Evolutionary conservation across 2,113 vertebrate genomes (phyloP).

Genomic region (Aphyosemion australe): DNA sequence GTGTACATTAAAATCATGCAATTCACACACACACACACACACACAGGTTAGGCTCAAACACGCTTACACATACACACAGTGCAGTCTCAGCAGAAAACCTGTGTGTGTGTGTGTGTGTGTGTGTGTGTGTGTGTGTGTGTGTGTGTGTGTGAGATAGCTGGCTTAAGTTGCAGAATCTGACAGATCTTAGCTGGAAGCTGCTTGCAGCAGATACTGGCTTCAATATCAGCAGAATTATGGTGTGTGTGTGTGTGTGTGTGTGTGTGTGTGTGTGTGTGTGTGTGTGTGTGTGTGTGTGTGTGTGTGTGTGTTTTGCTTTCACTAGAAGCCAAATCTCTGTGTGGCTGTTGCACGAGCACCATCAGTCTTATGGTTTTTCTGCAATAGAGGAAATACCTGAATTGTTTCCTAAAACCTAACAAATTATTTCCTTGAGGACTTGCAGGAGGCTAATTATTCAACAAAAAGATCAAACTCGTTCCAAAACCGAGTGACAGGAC

Average conservation of each 20-base stretch:
- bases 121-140: constrained; percentile 31
- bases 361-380: not conserved
- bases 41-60: constrained; percentile 14
- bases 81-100: constrained; percentile 63
- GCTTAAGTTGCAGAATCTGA: constrained; percentile 75
- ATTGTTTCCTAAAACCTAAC: not conserved
- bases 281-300: too few relatives aligned
- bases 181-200: constrained; percentile 72
- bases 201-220: constrained; percentile 69
- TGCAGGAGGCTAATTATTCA: not conserved
- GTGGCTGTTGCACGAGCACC: constrained; percentile 11
- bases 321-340: constrained; percentile 36
- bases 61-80: constrained; percentile 13
- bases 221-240: constrained; percentile 68
- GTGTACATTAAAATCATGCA: constrained; percentile 27
- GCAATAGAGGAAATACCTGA: not conserved
- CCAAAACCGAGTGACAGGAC: not conserved
- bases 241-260: constrained; percentile 33
- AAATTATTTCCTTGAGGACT: not conserved
- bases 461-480: not conserved
- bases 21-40: not conserved
- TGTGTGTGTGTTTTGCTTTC: constrained; percentile 29
- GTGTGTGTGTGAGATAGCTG: constrained; percentile 58
- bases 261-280: constrained; percentile 32
- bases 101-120: constrained; percentile 41